Conservation (phyloP, 2,113 vertebrate species). For the Choloepus hoffmanni region DNA sequence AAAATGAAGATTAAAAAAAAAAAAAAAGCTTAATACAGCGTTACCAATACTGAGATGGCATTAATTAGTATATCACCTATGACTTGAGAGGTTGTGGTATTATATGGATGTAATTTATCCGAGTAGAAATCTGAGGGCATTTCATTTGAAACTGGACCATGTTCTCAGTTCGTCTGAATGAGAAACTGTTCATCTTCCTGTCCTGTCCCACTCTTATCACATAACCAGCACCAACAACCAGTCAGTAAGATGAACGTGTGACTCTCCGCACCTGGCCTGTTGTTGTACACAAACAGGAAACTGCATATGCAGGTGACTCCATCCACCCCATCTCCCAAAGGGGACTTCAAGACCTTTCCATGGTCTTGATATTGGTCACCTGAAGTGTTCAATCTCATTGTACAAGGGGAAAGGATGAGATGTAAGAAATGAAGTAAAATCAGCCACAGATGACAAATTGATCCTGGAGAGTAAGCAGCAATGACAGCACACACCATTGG, state of each 20-base stretch:
- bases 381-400: slow-evolving; percentile 1
- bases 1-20: too few species aligned
- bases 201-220: slow-evolving; percentile 19
- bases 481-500: background rate
- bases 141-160: slow-evolving; percentile 66
- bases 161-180: slow-evolving; percentile 52
- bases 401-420: background rate
- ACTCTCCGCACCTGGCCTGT: background rate
- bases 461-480: background rate
- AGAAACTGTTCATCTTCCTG: slow-evolving; percentile 8
- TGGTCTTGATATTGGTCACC: background rate
- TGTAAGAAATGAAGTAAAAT: background rate
- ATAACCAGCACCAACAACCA: slow-evolving; percentile 11
- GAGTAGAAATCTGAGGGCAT: slow-evolving; percentile 58
- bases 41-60: slow-evolving; percentile 57
- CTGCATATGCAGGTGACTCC: background rate
- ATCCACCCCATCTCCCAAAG: background rate
- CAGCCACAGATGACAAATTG: background rate
- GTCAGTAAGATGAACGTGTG: background rate
- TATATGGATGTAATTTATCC: slow-evolving; percentile 66
- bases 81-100: slow-evolving; percentile 51
- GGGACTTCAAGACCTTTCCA: background rate
- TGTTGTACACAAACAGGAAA: slow-evolving; percentile 23
- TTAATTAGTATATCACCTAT: slow-evolving; percentile 72
- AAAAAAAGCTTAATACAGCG: too few species aligned